Evolutionary conservation across 2,113 vertebrate species (phyloP), one percentile per base, ranked within the genome.

Genomic region (Eidolon helvum): DNA sequence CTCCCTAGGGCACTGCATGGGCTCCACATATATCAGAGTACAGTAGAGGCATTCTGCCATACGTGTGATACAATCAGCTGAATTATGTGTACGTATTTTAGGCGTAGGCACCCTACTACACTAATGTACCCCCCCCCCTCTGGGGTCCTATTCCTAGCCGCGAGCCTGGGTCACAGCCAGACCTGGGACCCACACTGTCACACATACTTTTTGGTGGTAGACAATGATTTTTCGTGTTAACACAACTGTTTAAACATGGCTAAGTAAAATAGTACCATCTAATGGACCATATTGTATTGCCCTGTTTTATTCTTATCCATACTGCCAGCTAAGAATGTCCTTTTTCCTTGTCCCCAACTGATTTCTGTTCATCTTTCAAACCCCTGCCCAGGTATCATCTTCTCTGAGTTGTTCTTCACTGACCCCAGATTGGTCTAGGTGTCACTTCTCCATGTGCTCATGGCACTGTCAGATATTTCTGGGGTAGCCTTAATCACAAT

Each of bases 321-420:
- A 14, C 35, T 83, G 63, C n/a, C 3, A 4, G 7, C 18, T 24
- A 48, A 22, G n/a, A 45, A 63, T 80, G 65, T 63, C n/a, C 45
- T 65, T 43, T 68, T 71, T 11, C 26, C 2, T 16, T 40, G 18
- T 10, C 7, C 28, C 66, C 14, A 63, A 11, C 82, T 82, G n/a
- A 85, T 82, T n/a, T 86, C 83, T 65, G n/a, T 84, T 79, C 55
- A 33, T 87, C 48, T 88, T 91, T 86, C 35, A 77, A 75, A 82
- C 38, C 22, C 18, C 28, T 82, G 72, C 24, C n/a, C 38, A 82
- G 55, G 5, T 71, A 9, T 66, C 15, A 2, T 43, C 12, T 83
- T 71, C 35, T 15, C 35, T 72, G 21, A 50, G 5, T 85, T 68
- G 22, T 50, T 91, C 74, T 77, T 63, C 21, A 9, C 84, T 28